phyloP scores from a whole-genome alignment of 2,888 invertebrate genomes.

The Perdita meconis region DNA sequence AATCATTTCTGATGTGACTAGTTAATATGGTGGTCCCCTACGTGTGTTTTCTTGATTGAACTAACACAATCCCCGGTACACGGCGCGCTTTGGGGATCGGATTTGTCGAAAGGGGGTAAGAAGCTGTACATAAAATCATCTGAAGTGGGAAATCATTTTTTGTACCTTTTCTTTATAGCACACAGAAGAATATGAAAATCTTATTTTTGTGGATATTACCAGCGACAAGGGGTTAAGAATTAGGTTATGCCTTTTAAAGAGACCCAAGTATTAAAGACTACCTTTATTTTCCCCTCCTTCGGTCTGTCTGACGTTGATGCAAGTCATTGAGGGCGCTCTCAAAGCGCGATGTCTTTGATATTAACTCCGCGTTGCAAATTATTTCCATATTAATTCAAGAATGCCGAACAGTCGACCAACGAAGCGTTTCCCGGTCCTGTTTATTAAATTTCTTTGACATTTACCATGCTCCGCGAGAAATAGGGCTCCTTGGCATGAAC shows the following conservation, averaged over 20 bases:
- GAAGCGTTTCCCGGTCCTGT: constrained; percentile 59
- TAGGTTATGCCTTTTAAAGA: not conserved
- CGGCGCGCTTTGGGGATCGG: too few relatives aligned
- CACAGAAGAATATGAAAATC: too few relatives aligned
- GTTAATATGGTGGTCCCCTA: not conserved
- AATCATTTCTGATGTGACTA: not conserved
- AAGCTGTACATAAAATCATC: too few relatives aligned
- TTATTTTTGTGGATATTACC: not conserved
- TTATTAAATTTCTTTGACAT: constrained; percentile 75
- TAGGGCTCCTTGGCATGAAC: constrained; percentile 37
- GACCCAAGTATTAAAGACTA: not conserved
- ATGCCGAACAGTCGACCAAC: constrained; percentile 56
- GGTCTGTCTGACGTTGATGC: not conserved
- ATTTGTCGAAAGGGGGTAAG: too few relatives aligned
- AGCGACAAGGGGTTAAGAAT: not conserved
- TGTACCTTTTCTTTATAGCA: too few relatives aligned
- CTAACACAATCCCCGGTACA: too few relatives aligned
- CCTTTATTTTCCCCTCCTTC: not conserved
- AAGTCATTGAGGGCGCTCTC: constrained; percentile 1
- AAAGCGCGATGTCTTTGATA: constrained; percentile 35
- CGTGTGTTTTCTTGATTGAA: too few relatives aligned
- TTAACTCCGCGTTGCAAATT: constrained; percentile 61
- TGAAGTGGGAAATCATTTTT: too few relatives aligned
- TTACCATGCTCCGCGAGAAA: constrained; percentile 36
- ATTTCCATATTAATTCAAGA: constrained; percentile 70